Evolutionary conservation across 2,113 vertebrate genomes (phyloP).

Genomic region (Python bivittatus): DNA sequence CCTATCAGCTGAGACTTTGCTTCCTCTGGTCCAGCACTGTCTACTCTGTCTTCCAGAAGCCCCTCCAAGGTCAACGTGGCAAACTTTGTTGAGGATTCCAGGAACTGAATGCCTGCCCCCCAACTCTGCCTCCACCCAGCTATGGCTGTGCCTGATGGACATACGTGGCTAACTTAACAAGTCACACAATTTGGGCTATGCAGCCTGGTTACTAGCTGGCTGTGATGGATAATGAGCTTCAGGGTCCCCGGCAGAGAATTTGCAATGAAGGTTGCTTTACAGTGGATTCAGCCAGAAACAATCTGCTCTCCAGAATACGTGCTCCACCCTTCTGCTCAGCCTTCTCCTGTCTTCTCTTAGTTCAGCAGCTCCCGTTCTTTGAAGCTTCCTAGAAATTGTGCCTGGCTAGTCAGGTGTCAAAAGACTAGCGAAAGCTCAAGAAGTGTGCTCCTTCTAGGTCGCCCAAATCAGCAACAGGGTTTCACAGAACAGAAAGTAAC

Average conservation of each 20-base stretch:
- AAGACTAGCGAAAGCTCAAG: background rate
- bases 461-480: background rate
- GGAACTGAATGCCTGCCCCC: background rate
- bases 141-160: background rate
- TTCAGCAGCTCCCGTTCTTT: background rate
- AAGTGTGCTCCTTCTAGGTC: background rate
- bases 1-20: background rate
- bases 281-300: background rate
- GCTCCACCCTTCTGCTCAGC: background rate
- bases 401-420: background rate
- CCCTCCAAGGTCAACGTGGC: background rate
- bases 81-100: background rate
- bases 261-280: background rate
- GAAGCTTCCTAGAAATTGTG: background rate
- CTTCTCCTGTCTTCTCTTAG: background rate
- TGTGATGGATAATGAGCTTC: background rate
- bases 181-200: background rate
- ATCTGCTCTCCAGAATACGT: background rate
- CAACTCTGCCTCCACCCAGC: background rate
- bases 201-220: background rate
- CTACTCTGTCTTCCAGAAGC: background rate
- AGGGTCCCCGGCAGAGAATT: background rate
- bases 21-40: background rate
- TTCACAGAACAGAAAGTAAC: background rate
- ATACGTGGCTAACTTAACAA: background rate